Evolutionary conservation across 2,888 invertebrate species (phyloP).

Genomic region (Cephus pygmeus): DNA sequence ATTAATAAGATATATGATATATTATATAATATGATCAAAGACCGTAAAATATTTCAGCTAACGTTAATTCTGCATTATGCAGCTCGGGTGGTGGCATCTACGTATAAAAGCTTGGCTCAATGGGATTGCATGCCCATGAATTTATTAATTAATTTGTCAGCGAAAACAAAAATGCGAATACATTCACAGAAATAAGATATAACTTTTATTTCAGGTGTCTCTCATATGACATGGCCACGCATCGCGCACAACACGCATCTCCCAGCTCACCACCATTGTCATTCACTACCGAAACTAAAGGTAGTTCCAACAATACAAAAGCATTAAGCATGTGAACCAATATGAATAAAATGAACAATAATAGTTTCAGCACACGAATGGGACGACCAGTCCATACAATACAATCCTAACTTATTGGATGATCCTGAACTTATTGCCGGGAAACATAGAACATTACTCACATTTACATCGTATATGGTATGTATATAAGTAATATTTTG

Average conservation of each 20-base stretch:
- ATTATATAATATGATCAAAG: not conserved
- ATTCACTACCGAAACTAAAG: slow-evolving; percentile 63
- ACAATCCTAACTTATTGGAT: slow-evolving; percentile 90
- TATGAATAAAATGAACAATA: not conserved
- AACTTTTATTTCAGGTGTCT: slow-evolving; percentile 72
- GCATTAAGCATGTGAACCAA: not conserved
- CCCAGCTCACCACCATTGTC: slow-evolving; percentile 67
- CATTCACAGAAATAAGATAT: not conserved
- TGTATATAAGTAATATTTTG: slow-evolving; percentile 18
- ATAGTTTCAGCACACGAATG: slow-evolving; percentile 55
- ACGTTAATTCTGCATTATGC: not conserved
- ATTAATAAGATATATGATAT: not conserved
- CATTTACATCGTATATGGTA: slow-evolving; percentile 88
- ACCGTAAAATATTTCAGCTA: not conserved
- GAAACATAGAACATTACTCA: slow-evolving; percentile 86
- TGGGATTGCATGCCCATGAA: slow-evolving; percentile 2
- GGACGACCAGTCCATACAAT: slow-evolving; percentile 69
- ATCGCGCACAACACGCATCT: slow-evolving; percentile 69
- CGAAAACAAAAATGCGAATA: not conserved
- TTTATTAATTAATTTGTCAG: slow-evolving; percentile 8
- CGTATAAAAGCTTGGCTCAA: slow-evolving; percentile 3
- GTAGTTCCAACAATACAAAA: slow-evolving; percentile 38
- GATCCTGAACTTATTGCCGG: slow-evolving; percentile 93
- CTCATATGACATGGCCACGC: slow-evolving; percentile 77
- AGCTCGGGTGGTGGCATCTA: not conserved